A percentile compares a stretch with the other conserved stretches of the same genome.
These are phyloP conservation scores for Collichthys lucidus DNA, from an alignment of 2,113 vertebrate genomes.

Conservation along the genomic window DNA sequence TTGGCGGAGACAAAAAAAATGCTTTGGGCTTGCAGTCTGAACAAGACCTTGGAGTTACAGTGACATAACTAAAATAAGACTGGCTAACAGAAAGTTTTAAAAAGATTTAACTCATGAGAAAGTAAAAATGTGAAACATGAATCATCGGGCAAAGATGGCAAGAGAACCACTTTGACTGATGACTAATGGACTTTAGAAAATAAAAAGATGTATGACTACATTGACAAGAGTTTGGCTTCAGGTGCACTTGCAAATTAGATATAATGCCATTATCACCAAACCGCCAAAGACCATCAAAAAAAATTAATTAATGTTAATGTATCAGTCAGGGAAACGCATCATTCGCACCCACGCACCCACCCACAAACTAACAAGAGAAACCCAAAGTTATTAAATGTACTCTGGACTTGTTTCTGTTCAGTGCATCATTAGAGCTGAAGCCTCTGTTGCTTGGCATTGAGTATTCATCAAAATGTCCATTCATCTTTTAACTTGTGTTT, in stretches of 20 bases:
- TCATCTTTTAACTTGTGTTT: slow-evolving; percentile 43
- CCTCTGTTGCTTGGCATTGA: slow-evolving; percentile 12
- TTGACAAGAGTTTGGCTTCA: slow-evolving; percentile 24
- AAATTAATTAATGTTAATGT: not conserved
- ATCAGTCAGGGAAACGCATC: not conserved
- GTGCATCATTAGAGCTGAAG: slow-evolving; percentile 34
- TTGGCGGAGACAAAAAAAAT: no score
- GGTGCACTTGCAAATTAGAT: slow-evolving; percentile 36
- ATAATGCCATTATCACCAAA: slow-evolving; percentile 13
- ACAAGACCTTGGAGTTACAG: no score
- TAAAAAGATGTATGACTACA: not conserved
- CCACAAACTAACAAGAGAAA: not conserved
- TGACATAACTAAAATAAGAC: no score
- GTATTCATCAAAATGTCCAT: slow-evolving; percentile 49
- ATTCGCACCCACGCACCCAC: not conserved
- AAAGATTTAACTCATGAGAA: not conserved
- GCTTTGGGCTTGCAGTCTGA: no score
- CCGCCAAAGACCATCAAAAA: not conserved
- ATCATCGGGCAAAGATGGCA: slow-evolving; percentile 1
- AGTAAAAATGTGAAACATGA: not conserved
- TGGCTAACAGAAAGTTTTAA: not conserved
- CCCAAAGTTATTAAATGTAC: not conserved
- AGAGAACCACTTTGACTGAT: slow-evolving; percentile 14
- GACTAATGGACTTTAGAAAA: slow-evolving; percentile 16
- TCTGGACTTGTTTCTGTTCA: slow-evolving; percentile 6